phyloP scores from a whole-genome alignment of 2,888 invertebrate genomes.

The Stenurella melanura region DNA sequence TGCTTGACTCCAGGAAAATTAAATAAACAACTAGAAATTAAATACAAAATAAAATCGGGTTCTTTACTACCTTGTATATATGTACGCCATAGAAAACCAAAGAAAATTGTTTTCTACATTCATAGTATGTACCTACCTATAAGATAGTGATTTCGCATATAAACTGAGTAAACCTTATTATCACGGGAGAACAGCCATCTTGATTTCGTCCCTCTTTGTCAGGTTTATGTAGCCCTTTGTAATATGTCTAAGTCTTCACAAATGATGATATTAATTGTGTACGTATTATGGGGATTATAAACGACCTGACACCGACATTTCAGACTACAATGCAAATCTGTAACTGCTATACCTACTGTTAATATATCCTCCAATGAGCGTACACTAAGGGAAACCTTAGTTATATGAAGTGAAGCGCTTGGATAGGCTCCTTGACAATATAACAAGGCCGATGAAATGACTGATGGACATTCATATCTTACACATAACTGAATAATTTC shows the following conservation, averaged over 20 bases:
- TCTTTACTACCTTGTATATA: too few relatives aligned
- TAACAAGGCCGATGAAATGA: slow-evolving; percentile 9
- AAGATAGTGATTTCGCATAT: neutral
- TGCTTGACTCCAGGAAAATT: too few relatives aligned
- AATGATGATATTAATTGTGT: slow-evolving; percentile 30
- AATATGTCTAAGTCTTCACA: slow-evolving; percentile 7
- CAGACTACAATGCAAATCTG: slow-evolving; percentile 34
- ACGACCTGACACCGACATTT: slow-evolving; percentile 35
- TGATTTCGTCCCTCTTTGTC: neutral
- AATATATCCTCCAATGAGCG: slow-evolving; percentile 20
- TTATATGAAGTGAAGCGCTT: slow-evolving; percentile 25
- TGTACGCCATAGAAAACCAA: too few relatives aligned
- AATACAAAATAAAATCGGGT: too few relatives aligned
- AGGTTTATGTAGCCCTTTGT: neutral
- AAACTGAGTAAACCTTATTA: neutral
- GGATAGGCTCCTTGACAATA: neutral
- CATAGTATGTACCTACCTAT: too few relatives aligned
- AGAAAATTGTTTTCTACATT: too few relatives aligned
- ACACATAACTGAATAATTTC: neutral
- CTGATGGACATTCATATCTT: neutral
- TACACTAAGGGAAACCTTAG: slow-evolving; percentile 4
- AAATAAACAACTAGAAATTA: too few relatives aligned
- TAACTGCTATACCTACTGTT: slow-evolving; percentile 23
- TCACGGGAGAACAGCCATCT: neutral
- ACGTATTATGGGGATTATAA: slow-evolving; percentile 35